These are phyloP conservation scores for Gorsachius goisagi DNA, from an alignment of 2,113 vertebrate genomes.

Conservation along the genomic window DNA sequence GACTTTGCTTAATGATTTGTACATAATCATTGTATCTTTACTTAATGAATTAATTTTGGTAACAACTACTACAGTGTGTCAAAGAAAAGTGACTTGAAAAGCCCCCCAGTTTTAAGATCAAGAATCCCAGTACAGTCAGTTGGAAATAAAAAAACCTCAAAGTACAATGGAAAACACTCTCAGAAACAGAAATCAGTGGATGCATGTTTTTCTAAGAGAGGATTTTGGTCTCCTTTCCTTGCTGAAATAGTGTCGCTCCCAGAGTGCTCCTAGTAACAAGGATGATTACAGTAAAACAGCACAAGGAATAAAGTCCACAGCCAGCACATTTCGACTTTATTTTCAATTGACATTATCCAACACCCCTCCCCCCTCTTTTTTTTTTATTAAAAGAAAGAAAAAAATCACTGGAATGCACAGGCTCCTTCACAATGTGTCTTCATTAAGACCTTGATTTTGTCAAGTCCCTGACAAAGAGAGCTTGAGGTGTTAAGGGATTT, in stretches of 20 bases:
- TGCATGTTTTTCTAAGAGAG: not conserved
- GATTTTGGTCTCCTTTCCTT: not conserved
- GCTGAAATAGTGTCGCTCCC: not conserved
- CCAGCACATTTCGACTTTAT: not conserved
- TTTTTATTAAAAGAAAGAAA: not conserved
- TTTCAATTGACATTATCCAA: not conserved
- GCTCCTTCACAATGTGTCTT: slow-evolving; percentile 7
- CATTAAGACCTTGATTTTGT: slow-evolving; percentile 36
- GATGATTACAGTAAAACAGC: not conserved
- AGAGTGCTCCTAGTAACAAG: not conserved
- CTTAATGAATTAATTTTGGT: not conserved
- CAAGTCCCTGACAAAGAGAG: not conserved
- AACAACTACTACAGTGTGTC: not conserved
- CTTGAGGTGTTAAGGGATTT: not conserved
- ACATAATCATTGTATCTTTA: not conserved
- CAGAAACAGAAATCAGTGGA: not conserved
- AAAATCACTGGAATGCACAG: not conserved
- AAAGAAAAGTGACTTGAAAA: not conserved
- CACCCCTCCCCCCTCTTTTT: not conserved
- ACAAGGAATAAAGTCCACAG: not conserved
- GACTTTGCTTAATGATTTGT: not conserved
- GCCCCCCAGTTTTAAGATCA: not conserved
- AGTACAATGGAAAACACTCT: not conserved
- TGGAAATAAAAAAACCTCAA: not conserved
- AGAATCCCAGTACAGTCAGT: not conserved